Conservation (phyloP, 37 sponge, comb jelly and placozoan genomes). For the Cladorhizidae sp. region DNA sequence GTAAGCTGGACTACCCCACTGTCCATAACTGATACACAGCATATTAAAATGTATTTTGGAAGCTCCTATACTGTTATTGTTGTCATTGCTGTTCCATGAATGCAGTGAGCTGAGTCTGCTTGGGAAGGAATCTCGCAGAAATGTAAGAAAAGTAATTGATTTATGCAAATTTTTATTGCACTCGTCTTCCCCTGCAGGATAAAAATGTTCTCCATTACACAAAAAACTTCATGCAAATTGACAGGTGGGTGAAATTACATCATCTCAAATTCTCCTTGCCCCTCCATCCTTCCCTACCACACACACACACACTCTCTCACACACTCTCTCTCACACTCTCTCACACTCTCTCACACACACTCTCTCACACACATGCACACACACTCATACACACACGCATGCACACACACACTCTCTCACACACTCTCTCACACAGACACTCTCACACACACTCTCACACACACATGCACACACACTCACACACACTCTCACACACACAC, state of each 20-base stretch:
- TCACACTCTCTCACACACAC: neutral
- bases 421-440: neutral
- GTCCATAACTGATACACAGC: too few relatives aligned
- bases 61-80: too few relatives aligned
- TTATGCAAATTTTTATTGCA: neutral
- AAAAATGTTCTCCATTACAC: conserved; percentile 43
- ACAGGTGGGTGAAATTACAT: conserved; percentile 17
- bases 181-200: neutral
- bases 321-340: neutral
- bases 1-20: too few relatives aligned
- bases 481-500: too few relatives aligned
- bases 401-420: neutral
- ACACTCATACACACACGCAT: neutral
- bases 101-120: conserved; percentile 49
- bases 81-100: neutral
- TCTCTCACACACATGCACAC: neutral
- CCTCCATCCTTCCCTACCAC: neutral
- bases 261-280: neutral
- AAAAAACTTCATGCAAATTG: conserved; percentile 52
- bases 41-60: too few relatives aligned
- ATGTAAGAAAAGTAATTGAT: neutral
- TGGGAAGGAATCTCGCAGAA: conserved; percentile 5
- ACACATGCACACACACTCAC: too few relatives aligned
- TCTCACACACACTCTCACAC: too few relatives aligned
- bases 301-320: neutral